Evolutionary conservation across 2,888 invertebrate species (phyloP).

Genomic region (Eupeodes luniger): DNA sequence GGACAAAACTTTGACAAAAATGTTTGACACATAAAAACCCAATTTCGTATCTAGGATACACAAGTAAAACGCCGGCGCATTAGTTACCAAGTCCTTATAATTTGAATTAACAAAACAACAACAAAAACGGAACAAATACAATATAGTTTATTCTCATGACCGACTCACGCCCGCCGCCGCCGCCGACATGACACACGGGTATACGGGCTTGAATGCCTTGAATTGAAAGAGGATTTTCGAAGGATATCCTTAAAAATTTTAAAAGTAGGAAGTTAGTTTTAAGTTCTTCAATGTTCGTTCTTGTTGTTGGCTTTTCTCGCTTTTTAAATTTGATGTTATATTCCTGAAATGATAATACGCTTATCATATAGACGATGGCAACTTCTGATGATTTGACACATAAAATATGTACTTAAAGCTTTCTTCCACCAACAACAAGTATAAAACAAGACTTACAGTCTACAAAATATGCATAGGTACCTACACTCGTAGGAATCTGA

Average conservation of each 20-base stretch:
- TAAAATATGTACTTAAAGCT: conserved; percentile 10
- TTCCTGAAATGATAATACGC: conserved; percentile 26
- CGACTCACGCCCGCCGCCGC: not conserved
- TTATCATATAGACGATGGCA: not conserved
- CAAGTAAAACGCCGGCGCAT: conserved; percentile 75
- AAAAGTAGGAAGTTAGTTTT: conserved; percentile 18
- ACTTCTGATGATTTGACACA: conserved; percentile 2
- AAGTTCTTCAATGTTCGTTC: no score
- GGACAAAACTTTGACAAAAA: conserved; percentile 64
- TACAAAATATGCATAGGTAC: not conserved
- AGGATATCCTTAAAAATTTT: conserved; percentile 26
- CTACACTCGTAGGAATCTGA: no score
- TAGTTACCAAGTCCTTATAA: conserved; percentile 50
- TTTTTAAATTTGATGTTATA: not conserved
- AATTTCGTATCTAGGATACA: conserved; percentile 73
- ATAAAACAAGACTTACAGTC: not conserved
- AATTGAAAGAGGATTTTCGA: conserved; percentile 19
- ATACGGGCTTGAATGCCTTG: no score
- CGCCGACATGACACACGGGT: no score
- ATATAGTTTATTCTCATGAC: not conserved
- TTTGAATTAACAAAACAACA: conserved; percentile 27
- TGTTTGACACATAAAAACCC: conserved; percentile 67
- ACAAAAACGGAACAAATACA: not conserved
- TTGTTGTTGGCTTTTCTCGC: not conserved
- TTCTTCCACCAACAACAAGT: not conserved